Percentiles rank a stretch among this genome's conserved stretches.
phyloP scores from a whole-genome alignment of 1,140 invertebrate species.

The Megalonaias nervosa region DNA sequence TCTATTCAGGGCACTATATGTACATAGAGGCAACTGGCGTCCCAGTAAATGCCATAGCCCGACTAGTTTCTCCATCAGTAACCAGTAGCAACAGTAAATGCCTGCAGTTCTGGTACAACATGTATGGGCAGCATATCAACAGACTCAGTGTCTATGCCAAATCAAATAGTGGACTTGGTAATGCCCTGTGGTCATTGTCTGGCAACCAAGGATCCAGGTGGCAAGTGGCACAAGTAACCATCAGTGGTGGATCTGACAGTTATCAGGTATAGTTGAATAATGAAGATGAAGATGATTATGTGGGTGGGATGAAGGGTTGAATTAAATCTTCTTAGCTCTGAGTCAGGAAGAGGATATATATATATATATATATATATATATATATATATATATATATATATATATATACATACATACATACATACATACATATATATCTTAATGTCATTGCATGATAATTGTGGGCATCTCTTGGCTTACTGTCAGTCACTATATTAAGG shows the following conservation, averaged over 20 bases:
- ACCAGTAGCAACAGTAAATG: conserved; percentile 59
- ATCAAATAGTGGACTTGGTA: conserved; percentile 32
- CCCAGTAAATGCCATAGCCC: conserved; percentile 50
- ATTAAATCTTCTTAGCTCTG: too few relatives aligned
- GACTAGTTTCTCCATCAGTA: conserved; percentile 54
- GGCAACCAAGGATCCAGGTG: conserved; percentile 59
- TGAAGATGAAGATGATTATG: neutral
- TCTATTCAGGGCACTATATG: conserved; percentile 58
- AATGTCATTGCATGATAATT: neutral
- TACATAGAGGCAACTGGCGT: conserved; percentile 49
- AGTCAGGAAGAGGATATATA: too few relatives aligned
- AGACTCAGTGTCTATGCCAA: conserved; percentile 53
- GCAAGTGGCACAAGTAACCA: conserved; percentile 53
- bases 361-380: neutral
- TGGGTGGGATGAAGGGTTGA: neutral
- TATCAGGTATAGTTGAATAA: conserved; percentile 44
- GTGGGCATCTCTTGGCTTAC: neutral
- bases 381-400: too few relatives aligned
- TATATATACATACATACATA: too few relatives aligned
- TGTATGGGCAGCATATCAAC: conserved; percentile 56
- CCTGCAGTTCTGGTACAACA: conserved; percentile 65
- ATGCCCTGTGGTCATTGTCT: conserved; percentile 48
- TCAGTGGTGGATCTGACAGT: conserved; percentile 39
- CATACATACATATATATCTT: too few relatives aligned
- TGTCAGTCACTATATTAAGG: neutral